Evolutionary conservation across 2,113 vertebrate genomes (phyloP), one percentile per base, ranked within the genome.

Genomic region (Toxostoma redivivum): DNA sequence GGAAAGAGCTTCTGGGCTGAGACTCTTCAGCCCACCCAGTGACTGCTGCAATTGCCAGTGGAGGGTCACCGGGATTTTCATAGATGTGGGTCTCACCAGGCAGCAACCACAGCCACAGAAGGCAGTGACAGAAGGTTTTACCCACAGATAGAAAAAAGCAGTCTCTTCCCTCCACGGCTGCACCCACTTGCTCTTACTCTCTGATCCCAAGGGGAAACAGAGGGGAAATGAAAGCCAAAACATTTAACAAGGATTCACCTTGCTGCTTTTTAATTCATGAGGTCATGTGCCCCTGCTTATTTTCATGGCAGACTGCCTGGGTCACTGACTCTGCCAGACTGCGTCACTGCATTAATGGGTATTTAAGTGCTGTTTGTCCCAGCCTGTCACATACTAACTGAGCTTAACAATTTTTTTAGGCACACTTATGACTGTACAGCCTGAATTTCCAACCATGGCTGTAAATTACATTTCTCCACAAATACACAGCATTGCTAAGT

Each of bases 211-310:
- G 35, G 60, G 64, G 45, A 91, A 90, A 73, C 10, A 61, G 70
- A 86, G 33, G 42, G 20, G 27, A 38, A 86, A 91, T 47, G 38
- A 92, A 95, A 88, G 69, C 53, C 28, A 71, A 69, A 92, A 53
- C n/a, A 79, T 50, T 77, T 48, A 76, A 37, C 35, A 40, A 85
- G 62, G 70, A 80, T 85, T 86, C 81, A 85, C 74, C 35, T 62
- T 80, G 62, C 42, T 91, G 81, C 50, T 88, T 94, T 88, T 92
- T 84, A 90, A 94, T 90, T 90, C 85, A 83, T n/a, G 58, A 90
- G 76, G 80, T 90, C 82, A 86, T 30, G 60, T 60, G 91, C 13
- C 48, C 38, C 86, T 85, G 62, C 50, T 86, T 79, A 82, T 76
- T 91, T 79, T 77, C 81, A 57, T 25, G 88, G 81, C 81, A 94